phyloP scores from a whole-genome alignment of 2,888 invertebrate species.

The Ischnura elegans region DNA sequence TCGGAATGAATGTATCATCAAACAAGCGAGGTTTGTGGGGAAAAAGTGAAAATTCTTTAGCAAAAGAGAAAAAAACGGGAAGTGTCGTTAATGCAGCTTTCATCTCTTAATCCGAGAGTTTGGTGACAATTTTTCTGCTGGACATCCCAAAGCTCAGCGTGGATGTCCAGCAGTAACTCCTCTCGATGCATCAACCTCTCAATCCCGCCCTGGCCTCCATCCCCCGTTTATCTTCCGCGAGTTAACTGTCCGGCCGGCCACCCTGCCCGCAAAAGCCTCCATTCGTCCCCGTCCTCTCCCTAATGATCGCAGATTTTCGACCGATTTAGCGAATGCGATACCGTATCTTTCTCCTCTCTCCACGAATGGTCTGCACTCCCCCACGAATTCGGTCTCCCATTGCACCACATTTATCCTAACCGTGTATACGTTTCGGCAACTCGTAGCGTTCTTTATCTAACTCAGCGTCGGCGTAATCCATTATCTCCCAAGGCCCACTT shows the following conservation, averaged over 20 bases:
- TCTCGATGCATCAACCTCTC: constrained; percentile 29
- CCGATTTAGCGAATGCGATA: not conserved
- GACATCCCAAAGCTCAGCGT: not conserved
- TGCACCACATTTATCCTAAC: not conserved
- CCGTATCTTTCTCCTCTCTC: not conserved
- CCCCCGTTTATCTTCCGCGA: constrained; percentile 20
- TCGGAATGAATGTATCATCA: too few relatives aligned
- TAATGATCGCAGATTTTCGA: constrained; percentile 15
- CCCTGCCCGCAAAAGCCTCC: not conserved
- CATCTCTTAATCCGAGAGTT: not conserved
- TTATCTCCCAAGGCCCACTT: too few relatives aligned
- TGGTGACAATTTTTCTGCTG: not conserved
- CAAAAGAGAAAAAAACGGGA: not conserved
- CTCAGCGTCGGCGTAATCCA: too few relatives aligned
- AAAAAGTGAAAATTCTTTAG: not conserved
- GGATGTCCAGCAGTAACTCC: not conserved
- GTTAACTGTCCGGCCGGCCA: constrained; percentile 3
- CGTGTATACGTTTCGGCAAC: too few relatives aligned
- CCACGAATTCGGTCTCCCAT: not conserved
- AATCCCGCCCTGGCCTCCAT: not conserved
- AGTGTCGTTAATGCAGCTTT: not conserved
- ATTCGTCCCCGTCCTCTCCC: constrained; percentile 18
- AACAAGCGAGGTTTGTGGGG: not conserved
- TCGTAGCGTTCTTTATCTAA: too few relatives aligned
- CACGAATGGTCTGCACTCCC: not conserved